Evolutionary conservation across 2,797 vertebrate species (phyloP).

Genomic region (Pipistrellus nathusii): DNA sequence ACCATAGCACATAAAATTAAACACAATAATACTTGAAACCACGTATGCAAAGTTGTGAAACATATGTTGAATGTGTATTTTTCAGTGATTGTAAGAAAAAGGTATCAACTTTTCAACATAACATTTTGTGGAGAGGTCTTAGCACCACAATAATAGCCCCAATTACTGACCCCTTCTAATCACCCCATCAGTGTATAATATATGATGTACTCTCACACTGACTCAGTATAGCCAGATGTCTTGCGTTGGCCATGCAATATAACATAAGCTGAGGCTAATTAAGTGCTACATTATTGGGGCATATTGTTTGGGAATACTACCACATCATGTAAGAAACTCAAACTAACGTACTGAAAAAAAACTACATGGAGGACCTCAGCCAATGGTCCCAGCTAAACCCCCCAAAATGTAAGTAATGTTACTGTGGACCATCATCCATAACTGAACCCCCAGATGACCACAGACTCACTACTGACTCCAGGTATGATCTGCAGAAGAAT

Average conservation of each 20-base stretch:
- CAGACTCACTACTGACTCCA: background rate
- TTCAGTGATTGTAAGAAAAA: background rate
- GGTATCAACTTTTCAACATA: background rate
- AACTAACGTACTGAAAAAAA: background rate
- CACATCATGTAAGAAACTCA: background rate
- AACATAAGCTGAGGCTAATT: background rate
- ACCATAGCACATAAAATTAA: constrained; percentile 11
- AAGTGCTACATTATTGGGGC: background rate
- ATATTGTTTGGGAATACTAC: constrained; percentile 14
- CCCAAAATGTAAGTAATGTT: background rate
- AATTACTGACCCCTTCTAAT: background rate
- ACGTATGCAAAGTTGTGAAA: background rate
- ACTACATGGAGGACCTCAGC: background rate
- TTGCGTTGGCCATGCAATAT: constrained; percentile 10
- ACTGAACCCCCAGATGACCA: background rate
- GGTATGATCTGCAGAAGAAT: background rate
- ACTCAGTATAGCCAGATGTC: background rate
- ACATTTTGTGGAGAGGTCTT: background rate
- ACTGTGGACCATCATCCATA: background rate
- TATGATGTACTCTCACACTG: background rate
- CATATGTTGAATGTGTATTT: background rate
- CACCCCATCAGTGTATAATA: background rate
- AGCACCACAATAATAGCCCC: background rate
- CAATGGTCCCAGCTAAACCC: background rate
- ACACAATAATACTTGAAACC: background rate